phyloP scores from a whole-genome alignment of 2,888 invertebrate genomes.

The Vandiemenella viatica region DNA sequence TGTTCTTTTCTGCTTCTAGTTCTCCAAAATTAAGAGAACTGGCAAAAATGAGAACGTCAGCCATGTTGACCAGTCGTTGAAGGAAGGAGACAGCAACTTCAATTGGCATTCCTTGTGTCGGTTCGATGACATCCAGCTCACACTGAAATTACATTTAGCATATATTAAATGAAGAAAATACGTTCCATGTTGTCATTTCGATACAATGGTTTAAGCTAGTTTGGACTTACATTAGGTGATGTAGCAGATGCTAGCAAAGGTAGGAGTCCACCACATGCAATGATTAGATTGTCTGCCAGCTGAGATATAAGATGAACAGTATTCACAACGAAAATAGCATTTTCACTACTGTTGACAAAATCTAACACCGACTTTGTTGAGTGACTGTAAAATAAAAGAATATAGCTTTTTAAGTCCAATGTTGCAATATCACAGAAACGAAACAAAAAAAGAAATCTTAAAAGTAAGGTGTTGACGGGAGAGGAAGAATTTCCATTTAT shows the following conservation, averaged over 20 bases:
- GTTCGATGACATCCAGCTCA: conserved; percentile 94
- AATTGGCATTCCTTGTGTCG: conserved; percentile 96
- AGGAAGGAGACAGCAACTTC: conserved; percentile 96
- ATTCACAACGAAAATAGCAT: conserved; percentile 98
- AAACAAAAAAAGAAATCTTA: no score
- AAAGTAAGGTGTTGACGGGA: no score
- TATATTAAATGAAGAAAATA: conserved; percentile 6
- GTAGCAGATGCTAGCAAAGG: conserved; percentile 96
- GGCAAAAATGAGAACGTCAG: conserved; percentile 95
- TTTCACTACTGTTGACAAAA: conserved; percentile 95
- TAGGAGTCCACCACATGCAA: conserved; percentile 92
- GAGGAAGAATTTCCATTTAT: no score
- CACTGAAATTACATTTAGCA: conserved; percentile 46
- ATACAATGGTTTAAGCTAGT: neutral
- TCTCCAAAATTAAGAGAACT: conserved; percentile 95
- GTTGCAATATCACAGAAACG: no score
- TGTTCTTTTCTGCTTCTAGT: conserved; percentile 97
- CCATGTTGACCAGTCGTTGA: conserved; percentile 96
- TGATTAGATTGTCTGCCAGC: conserved; percentile 94
- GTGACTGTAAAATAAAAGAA: conserved; percentile 53
- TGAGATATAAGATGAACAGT: conserved; percentile 98
- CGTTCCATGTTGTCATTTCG: neutral
- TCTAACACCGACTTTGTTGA: conserved; percentile 94
- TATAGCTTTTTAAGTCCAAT: no score
- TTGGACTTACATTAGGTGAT: conserved; percentile 78